phyloP scores from a whole-genome alignment of 1,140 invertebrate genomes.

The Meteorus sp. region DNA sequence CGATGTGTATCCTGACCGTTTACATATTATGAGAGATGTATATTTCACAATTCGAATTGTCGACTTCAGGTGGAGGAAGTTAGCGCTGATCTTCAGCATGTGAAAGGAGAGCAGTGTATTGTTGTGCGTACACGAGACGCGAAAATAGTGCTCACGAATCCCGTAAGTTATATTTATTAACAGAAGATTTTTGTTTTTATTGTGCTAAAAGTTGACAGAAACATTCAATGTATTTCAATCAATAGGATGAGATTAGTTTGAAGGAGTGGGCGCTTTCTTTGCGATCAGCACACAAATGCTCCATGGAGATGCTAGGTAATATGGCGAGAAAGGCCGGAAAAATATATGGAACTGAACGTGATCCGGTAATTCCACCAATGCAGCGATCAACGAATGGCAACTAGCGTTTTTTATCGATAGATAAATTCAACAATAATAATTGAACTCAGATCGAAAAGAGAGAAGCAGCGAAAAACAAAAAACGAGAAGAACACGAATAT shows the following conservation, averaged over 20 bases:
- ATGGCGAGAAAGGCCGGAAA: constrained; percentile 97
- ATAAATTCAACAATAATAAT: constrained; percentile 6
- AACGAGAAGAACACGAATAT: constrained; percentile 11
- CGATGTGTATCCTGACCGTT: too few species aligned
- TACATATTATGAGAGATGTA: too few species aligned
- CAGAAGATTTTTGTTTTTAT: constrained; percentile 6
- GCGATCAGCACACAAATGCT: constrained; percentile 88
- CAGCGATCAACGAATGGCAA: constrained; percentile 63
- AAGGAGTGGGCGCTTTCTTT: constrained; percentile 93
- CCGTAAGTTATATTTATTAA: constrained; percentile 66
- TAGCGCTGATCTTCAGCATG: constrained; percentile 78
- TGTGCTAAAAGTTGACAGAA: too few species aligned
- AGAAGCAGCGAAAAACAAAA: constrained; percentile 12
- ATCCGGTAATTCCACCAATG: constrained; percentile 56
- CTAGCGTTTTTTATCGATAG: constrained; percentile 40
- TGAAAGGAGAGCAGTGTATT: constrained; percentile 93
- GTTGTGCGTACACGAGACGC: constrained; percentile 85
- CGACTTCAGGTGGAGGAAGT: constrained; percentile 76
- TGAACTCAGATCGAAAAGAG: constrained; percentile 11
- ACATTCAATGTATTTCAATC: constrained; percentile 47
- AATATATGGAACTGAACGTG: constrained; percentile 86
- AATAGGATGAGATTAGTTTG: constrained; percentile 91
- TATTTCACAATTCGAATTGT: too few species aligned
- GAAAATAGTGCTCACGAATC: constrained; percentile 91
- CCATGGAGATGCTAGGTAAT: constrained; percentile 85